Base-by-base conservation (phyloP, 2,797 vertebrate species). In the Notoglanidium macrostoma region DNA sequence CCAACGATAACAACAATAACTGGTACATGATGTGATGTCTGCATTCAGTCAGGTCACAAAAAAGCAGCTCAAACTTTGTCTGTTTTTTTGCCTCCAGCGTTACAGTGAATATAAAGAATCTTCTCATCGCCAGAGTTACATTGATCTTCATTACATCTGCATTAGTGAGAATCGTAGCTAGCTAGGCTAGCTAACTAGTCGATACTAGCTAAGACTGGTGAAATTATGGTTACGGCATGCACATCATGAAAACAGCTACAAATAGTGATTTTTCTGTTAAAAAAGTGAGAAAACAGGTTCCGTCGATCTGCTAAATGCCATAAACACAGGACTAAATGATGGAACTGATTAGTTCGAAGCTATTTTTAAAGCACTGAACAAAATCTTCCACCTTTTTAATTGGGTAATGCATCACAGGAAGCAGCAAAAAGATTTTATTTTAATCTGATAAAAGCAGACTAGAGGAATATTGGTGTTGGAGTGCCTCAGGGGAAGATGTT, bases 401-500 rank as follows among this genome's bases (percentile, higher is more conserved):
- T 81, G 59, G 59, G 32, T 72, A 44, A 72, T 67, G 84, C 54
- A 7, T 74, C 82, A 83, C 67, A 70, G 68, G 54, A 51, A 15
- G 44, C 55, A 29, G 44, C 55, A 65, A 44, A 84, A 78, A 26
- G 55, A 44, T 83, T 85, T 81, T 61, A 23, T 83, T 23, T 88
- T 15, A 51, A 84, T 88, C 55, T 74, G 67, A 70, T 83, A 40
- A 65, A 51, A 85, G 61, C 72, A n/a, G 77, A 3, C 46, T 57
- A 23, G 63, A 23, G 85, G 63, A 85, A 72, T 73, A 44, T 78
- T 76, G 46, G n/a, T 12, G 85, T n/a, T 49, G 70, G 9, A 35
- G 54, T 57, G 44, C 63, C 86, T 88, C 79, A 51, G 51, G 83
- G 83, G 73, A 68, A 46, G 54, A 83, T 61, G 40, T 59, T 81